Conservation (phyloP, 1,140 invertebrate genomes). For the Lasioglossum baleicum region DNA sequence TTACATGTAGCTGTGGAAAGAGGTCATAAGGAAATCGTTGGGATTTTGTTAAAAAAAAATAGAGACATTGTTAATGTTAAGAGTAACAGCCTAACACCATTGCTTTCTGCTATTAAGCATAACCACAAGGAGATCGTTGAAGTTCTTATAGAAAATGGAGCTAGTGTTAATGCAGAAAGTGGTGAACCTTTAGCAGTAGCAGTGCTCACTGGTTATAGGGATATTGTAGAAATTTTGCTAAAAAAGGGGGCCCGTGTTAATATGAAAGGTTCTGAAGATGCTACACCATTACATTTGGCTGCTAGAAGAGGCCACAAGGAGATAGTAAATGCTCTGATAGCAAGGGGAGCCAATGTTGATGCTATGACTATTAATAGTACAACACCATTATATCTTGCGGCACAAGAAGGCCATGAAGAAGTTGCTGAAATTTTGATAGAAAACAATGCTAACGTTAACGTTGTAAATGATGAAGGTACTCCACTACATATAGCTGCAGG, state of each 20-base stretch:
- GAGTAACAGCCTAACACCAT: background rate
- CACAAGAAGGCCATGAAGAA: slow-evolving; percentile 79
- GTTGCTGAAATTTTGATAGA: slow-evolving; percentile 59
- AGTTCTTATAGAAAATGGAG: slow-evolving; percentile 34
- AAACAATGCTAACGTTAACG: slow-evolving; percentile 31
- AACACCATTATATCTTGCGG: slow-evolving; percentile 79
- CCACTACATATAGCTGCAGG: slow-evolving; percentile 40
- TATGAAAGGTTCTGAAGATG: slow-evolving; percentile 38
- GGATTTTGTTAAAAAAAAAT: slow-evolving; percentile 31
- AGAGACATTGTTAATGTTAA: background rate
- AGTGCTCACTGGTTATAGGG: slow-evolving; percentile 39
- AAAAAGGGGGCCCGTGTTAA: slow-evolving; percentile 44
- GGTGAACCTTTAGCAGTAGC: slow-evolving; percentile 51
- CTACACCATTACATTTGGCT: slow-evolving; percentile 78
- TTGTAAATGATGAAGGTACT: slow-evolving; percentile 25
- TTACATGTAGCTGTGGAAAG: slow-evolving; percentile 33
- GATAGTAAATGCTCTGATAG: slow-evolving; percentile 76
- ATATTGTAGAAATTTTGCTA: slow-evolving; percentile 52
- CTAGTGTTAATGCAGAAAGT: slow-evolving; percentile 20
- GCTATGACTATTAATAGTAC: slow-evolving; percentile 76
- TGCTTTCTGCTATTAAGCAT: background rate
- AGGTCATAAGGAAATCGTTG: slow-evolving; percentile 26
- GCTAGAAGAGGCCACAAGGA: slow-evolving; percentile 78
- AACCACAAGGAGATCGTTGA: slow-evolving; percentile 20
- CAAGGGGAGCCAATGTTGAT: slow-evolving; percentile 77